These are phyloP conservation scores for Xerus rutilus DNA, from an alignment of 2,797 vertebrate genomes.

Conservation along the genomic window DNA sequence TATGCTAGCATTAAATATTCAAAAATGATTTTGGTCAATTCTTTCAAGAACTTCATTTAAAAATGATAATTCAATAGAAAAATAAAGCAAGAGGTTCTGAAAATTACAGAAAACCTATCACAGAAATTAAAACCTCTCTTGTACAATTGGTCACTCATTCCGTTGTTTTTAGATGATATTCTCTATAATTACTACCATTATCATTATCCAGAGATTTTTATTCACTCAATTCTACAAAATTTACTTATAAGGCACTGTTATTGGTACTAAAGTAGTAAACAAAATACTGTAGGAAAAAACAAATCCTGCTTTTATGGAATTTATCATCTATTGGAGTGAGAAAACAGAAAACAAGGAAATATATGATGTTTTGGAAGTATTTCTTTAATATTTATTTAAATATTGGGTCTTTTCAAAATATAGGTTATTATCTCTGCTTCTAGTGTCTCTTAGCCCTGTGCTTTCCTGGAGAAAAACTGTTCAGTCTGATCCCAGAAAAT, in stretches of 20 bases:
- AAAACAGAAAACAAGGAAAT: neutral
- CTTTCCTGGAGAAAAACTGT: slow-evolving; percentile 28
- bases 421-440: neutral
- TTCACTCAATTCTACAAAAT: neutral
- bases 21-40: neutral
- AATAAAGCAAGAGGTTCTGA: neutral
- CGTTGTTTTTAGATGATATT: neutral
- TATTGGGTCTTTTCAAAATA: neutral
- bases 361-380: neutral
- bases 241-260: slow-evolving; percentile 7
- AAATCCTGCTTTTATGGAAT: neutral
- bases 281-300: neutral
- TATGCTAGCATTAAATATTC: neutral
- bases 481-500: neutral
- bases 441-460: neutral
- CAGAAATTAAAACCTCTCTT: neutral
- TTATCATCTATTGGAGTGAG: neutral
- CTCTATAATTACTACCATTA: neutral
- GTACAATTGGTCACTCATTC: neutral
- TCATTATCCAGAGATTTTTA: neutral
- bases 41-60: slow-evolving; percentile 22
- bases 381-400: slow-evolving; percentile 16
- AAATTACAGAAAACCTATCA: neutral
- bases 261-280: neutral
- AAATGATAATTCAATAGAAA: neutral